Evolutionary conservation across 1,140 invertebrate genomes (phyloP).

Genomic region (Rhynchophorus ferrugineus): DNA sequence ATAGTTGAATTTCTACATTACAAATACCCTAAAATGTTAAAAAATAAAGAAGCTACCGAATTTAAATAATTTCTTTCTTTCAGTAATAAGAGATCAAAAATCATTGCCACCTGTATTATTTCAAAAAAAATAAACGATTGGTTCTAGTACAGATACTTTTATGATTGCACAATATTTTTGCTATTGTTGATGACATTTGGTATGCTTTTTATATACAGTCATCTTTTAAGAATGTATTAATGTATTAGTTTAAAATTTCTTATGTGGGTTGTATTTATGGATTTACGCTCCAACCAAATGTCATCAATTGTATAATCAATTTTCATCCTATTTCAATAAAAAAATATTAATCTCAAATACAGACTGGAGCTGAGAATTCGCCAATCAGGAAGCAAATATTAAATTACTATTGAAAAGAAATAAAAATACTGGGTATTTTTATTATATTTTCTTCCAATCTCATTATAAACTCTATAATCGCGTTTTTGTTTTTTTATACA

Average conservation of each 20-base stretch:
- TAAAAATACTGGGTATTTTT: conserved; percentile 31
- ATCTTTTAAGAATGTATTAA: conserved; percentile 1
- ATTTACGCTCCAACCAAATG: too few relatives aligned
- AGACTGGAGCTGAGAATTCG: conserved; percentile 6
- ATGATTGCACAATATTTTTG: not conserved
- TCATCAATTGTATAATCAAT: not conserved
- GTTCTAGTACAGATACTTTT: too few relatives aligned
- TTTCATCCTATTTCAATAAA: not conserved
- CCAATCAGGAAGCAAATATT: conserved; percentile 3
- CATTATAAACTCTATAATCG: conserved; percentile 25
- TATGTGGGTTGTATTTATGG: too few relatives aligned
- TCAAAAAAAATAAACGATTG: conserved; percentile 39
- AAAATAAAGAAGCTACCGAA: conserved; percentile 39
- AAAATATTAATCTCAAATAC: not conserved
- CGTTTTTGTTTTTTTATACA: conserved; percentile 23
- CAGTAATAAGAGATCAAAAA: conserved; percentile 56
- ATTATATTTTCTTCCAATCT: conserved; percentile 19
- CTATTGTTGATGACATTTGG: not conserved
- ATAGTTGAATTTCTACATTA: conserved; percentile 33
- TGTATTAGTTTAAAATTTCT: not conserved
- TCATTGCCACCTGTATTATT: conserved; percentile 59
- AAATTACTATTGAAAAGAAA: conserved; percentile 11
- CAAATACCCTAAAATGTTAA: conserved; percentile 31
- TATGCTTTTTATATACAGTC: not conserved
- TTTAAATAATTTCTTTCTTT: conserved; percentile 11